Evolutionary conservation across 23 tunicate genomes (phyloP), one percentile per base, ranked within the genome.

Genomic region (Trididemnum nubilum): DNA sequence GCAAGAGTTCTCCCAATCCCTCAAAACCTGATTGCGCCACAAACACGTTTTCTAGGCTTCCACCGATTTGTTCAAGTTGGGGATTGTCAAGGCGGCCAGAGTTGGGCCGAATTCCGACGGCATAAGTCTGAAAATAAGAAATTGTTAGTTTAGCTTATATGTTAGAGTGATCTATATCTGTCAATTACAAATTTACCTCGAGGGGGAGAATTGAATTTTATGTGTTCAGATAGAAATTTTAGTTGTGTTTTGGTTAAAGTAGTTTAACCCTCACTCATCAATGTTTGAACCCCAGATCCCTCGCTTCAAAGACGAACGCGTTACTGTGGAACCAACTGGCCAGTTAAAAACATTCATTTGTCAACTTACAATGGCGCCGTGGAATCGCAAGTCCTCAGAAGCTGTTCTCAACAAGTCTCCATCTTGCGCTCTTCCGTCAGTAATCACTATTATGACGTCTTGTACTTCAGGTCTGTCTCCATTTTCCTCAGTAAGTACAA

Each of bases 381-480:
- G 5, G 21, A 4, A 5, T 70, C 75, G 28, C 31, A 70, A 32
- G 15, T 28, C 75, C 4, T 18, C 37, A 33, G 75, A 70, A 31
- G 44, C 75, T 26, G 18, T 70, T 7, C 31, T n/a, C 15, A 70
- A 12, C 3, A 61, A 12, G n/a, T 61, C 76, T 4, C 37, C 80
- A 40, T 74, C 80, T 40, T 40, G 60, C 19, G 80, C 63, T 9
- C 71, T 19, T 44, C 80, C 80, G 28, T 74, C 80, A 22, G 80
- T 74, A 23, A 74, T 40, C 19, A 74, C 63, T 7, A 74, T 33
- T 4, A 74, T 71, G 2, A 74, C 80, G 32, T 74, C 71, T 27
- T 28, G 63, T 7, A 74, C 80, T 9, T 74, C 80, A 4, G 71
- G 80, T 40, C 80, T 74, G 33, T 49, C 80, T 33, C 75, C 75